Evolutionary conservation across 30 jellyfish, hydroid and myxozoan species (phyloP).

Genomic region (Mastigias papua): DNA sequence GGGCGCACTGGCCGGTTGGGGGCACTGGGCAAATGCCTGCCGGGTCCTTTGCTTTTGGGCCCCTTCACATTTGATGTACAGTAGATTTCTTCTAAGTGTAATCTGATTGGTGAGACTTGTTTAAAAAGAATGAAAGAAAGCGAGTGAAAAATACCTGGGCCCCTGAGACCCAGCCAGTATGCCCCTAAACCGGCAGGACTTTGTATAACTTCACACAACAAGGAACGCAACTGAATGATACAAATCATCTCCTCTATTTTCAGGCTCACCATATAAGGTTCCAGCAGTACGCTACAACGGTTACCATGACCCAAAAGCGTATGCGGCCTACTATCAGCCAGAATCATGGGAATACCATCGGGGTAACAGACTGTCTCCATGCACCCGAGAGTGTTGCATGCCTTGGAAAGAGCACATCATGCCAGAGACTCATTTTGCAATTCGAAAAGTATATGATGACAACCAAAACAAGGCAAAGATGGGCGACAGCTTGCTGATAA

Average conservation of each 20-base stretch:
- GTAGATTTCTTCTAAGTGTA: too few relatives aligned
- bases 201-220: too few relatives aligned
- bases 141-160: too few relatives aligned
- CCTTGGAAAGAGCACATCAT: slow-evolving; percentile 40
- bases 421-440: slow-evolving; percentile 7
- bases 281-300: slow-evolving; percentile 44
- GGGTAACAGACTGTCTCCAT: slow-evolving; percentile 28
- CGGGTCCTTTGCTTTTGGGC: too few relatives aligned
- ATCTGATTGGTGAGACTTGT: too few relatives aligned
- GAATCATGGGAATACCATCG: slow-evolving; percentile 34
- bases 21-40: too few relatives aligned
- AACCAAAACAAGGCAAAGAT: neutral
- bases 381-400: slow-evolving; percentile 64
- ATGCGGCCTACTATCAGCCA: slow-evolving; percentile 22
- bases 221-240: too few relatives aligned
- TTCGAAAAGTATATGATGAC: neutral
- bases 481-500: neutral
- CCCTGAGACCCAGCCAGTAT: too few relatives aligned
- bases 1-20: too few relatives aligned
- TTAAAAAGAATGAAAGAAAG: too few relatives aligned
- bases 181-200: too few relatives aligned
- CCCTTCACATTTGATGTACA: too few relatives aligned
- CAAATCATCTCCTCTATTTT: neutral
- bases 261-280: slow-evolving; percentile 50
- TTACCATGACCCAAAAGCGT: slow-evolving; percentile 2